Evolutionary conservation across 2,113 vertebrate species (phyloP), one percentile per base, ranked within the genome.

Genomic region (Nyctereutes procyonoides): DNA sequence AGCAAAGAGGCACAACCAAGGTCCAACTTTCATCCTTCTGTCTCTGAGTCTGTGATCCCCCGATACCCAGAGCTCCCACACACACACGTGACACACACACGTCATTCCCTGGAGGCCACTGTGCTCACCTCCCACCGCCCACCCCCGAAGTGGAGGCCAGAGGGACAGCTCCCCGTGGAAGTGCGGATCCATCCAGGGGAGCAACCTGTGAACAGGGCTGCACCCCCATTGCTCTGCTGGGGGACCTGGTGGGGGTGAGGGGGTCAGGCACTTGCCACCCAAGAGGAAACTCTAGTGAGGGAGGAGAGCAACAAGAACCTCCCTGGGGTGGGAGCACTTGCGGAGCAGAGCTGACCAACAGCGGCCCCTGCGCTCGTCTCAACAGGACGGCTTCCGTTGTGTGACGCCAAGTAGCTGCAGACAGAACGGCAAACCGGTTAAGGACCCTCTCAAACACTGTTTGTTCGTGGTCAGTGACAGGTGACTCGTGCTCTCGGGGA

Each of bases 171-270:
- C n/a, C n/a, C 13, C 2, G 0, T 22, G 43, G 55, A 84, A 51
- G 22, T 19, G 16, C 3, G 0, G 6, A 76, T 16, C 69, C 38
- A 16, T 48, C 28, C 0, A 28, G 2, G 55, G 28, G 38, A 15
- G 19, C 38, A 55, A 13, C 87, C 8, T 13, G 71, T 43, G 28
- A 22, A 76, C 55, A 24, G 55, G 4, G 55, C 55, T 8, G 32
- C 20, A 8, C 69, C 56, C 32, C 4, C 63, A 8, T 43, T 26
- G 9, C 15, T 30, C 56, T 13, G 80, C 11, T 56, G 0, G 53
- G 51, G 35, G 0, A 4, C 22, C 5, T 58, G 56, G 12, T 4
- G 55, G 55, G 17, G 56, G 14, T 30, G 35, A 26, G 17, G 32
- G 63, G 5, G 53, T 24, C 90, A 48, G 62, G 35, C 19, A 71